phyloP scores from a whole-genome alignment of 2,797 vertebrate genomes.

The Pipistrellus nathusii region DNA sequence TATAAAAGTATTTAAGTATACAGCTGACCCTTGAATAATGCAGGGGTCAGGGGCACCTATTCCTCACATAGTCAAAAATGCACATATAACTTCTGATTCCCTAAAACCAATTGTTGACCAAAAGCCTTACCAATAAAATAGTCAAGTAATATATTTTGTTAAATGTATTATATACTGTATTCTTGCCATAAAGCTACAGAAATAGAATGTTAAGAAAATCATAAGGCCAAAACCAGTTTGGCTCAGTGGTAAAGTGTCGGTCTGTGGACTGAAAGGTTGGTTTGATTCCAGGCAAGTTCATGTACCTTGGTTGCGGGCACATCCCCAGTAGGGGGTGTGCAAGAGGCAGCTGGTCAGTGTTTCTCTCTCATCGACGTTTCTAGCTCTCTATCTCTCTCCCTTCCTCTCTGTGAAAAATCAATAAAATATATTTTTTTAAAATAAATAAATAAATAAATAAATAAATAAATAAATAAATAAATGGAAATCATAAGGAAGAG shows the following conservation, averaged over 20 bases:
- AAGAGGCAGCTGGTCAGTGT: too few species aligned
- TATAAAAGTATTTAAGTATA: background rate
- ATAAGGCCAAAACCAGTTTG: background rate
- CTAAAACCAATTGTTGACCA: background rate
- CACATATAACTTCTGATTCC: background rate
- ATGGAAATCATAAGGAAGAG: background rate
- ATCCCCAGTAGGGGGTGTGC: too few species aligned
- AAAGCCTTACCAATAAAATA: background rate
- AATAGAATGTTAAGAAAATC: background rate
- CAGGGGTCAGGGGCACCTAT: background rate
- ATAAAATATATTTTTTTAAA: too few species aligned
- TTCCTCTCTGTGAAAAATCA: too few species aligned
- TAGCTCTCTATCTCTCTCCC: too few species aligned
- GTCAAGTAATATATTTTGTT: background rate
- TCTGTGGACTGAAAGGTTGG: too few species aligned
- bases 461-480: too few species aligned
- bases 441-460: too few species aligned
- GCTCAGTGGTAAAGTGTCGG: too few species aligned
- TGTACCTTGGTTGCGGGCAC: too few species aligned
- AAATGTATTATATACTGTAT: background rate
- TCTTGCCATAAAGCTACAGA: background rate
- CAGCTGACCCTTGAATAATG: background rate
- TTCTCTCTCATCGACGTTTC: too few species aligned
- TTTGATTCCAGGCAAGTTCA: too few species aligned
- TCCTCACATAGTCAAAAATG: background rate